These are phyloP conservation scores for Pogoniulus pusillus DNA, from an alignment of 2,797 vertebrate genomes.

Conservation along the genomic window DNA sequence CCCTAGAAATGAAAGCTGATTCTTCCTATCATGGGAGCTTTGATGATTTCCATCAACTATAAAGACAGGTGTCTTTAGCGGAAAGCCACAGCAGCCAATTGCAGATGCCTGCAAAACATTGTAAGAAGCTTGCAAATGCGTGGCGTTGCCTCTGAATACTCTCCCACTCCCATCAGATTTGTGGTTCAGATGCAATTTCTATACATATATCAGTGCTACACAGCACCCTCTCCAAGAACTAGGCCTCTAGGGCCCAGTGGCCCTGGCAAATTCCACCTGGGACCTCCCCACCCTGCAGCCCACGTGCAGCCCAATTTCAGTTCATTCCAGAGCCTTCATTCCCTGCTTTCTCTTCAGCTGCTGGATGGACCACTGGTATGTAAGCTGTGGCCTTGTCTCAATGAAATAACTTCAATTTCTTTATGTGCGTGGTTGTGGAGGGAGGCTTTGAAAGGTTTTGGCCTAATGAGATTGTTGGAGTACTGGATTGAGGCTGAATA, in stretches of 20 bases:
- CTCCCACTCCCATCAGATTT: background rate
- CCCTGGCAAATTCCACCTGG: background rate
- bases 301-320: background rate
- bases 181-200: background rate
- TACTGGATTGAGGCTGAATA: too few relatives aligned
- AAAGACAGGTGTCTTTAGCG: background rate
- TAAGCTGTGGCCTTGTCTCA: background rate
- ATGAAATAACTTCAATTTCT: background rate
- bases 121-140: background rate
- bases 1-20: background rate
- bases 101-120: background rate
- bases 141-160: background rate
- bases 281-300: background rate
- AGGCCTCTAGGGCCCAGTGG: too few relatives aligned
- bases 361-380: background rate
- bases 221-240: background rate
- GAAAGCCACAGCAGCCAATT: background rate
- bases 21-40: background rate
- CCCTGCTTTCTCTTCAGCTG: background rate
- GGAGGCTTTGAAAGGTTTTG: too few relatives aligned
- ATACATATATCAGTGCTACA: background rate
- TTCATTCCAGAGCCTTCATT: background rate
- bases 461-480: too few relatives aligned
- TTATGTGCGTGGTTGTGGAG: background rate
- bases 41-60: background rate